A percentile compares a stretch with the other conserved stretches of the same genome.
Conservation (phyloP, 2,888 invertebrate species). For the Labia minor region DNA sequence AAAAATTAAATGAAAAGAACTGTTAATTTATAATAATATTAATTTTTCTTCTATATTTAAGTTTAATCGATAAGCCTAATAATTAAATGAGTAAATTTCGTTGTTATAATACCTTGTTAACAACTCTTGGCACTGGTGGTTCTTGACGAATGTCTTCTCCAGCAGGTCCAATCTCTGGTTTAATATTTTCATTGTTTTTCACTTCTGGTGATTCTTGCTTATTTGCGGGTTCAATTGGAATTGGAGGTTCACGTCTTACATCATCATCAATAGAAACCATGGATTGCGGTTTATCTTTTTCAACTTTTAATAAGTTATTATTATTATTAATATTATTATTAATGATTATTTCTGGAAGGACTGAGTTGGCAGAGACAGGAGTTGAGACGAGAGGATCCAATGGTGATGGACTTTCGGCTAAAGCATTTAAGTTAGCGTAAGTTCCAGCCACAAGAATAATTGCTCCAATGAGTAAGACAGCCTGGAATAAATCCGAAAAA, state of each 20-base stretch:
- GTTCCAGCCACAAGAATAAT: conserved; percentile 82
- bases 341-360: conserved; percentile 23
- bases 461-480: conserved; percentile 69
- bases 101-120: too few species aligned
- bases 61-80: too few species aligned
- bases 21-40: too few species aligned
- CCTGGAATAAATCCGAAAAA: conserved; percentile 49
- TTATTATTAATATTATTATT: background rate
- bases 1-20: too few species aligned
- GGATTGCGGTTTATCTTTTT: background rate
- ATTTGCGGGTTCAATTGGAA: background rate
- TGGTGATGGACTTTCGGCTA: conserved; percentile 46
- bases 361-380: conserved; percentile 31
- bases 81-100: too few species aligned
- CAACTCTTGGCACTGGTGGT: conserved; percentile 32
- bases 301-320: background rate
- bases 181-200: conserved; percentile 13
- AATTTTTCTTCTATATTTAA: too few species aligned
- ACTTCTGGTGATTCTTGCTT: background rate
- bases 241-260: background rate
- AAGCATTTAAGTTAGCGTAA: conserved; percentile 72
- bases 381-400: conserved; percentile 30
- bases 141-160: conserved; percentile 32
- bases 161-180: background rate
- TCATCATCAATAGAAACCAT: background rate